Evolutionary conservation across 2,113 vertebrate genomes (phyloP), one percentile per base, ranked within the genome.

Genomic region (Meles meles): DNA sequence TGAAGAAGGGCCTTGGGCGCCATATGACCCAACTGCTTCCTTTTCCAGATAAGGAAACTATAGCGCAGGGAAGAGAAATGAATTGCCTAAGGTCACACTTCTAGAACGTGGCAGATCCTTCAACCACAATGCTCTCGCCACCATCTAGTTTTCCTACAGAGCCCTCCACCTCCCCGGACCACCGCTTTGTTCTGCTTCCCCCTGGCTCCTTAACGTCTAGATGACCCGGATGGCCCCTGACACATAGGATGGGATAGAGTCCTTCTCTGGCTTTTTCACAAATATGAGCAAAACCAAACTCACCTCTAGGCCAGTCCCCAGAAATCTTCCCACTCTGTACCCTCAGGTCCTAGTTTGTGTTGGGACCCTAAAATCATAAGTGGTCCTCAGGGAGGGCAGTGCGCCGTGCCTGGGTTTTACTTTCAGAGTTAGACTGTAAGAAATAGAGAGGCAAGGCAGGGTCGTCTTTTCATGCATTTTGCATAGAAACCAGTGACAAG

Each of bases 331-430:
- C 6, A 8, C 31, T 9, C 44, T 42, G 34, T 9, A 61, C 12
- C 13, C 74, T 34, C 44, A 29, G 55, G 27, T 57, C 47, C 47
- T 47, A 55, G 61, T n/a, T 44, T 52, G 39, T 2, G 0, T 8
- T 7, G 52, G 20, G 2, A 25, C 12, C 12, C 49, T 4, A 65
- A 37, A 23, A 42, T 52, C 21, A 12, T 49, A 59, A 25, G 6
- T 7, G n/a, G 27, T 13, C 61, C 6, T 14, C 0, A 6, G 25
- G 3, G 34, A 42, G 37, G 18, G 7, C 1, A 8, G 4, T 21
- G 17, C 15, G 76, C 65, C 23, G 1, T 7, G 11, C 11, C 14
- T 9, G 5, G 11, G 7, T 55, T 49, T 76, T 29, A 15, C 13
- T 71, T 61, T 67, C 25, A 9, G 31, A 52, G 20, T 69, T 39